Base-by-base conservation (phyloP, 2,888 invertebrate genomes). In the Neria commutata region DNA sequence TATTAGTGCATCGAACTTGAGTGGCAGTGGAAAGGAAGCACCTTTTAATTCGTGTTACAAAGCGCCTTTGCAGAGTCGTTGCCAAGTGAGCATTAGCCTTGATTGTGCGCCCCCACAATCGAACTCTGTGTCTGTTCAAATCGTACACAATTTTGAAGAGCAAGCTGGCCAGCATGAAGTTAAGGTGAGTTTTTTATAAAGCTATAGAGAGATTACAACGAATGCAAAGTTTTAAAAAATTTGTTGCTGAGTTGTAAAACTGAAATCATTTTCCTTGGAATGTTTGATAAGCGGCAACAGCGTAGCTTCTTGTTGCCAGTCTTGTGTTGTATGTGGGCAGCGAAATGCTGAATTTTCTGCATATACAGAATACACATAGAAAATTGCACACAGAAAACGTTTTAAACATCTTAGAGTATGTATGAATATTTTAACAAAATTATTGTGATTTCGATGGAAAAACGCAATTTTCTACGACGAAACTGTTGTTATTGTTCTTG, bases 121-220 rank as follows among this genome's bases (percentile, higher is more conserved):
- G 52, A 47, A 33, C 21, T 25, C 25, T 23, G 8, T 8, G 3
- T 2, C 17, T 19, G 17, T 19, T 42, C 49, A 23, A 60, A 65
- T 23, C 45, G 24, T 57, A 64, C 60, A 64, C 60, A 66, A 70
- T 67, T 68, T 64, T 70, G 61, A 67, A 55, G 57, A n/a, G n/a
- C n/a, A 67, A 63, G 66, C 64, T 76, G 21, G 64, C 62, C 65
- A 75, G 68, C 64, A 76, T 76, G 76, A 76, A 76, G 63, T 63
- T 76, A 52, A 74, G 74, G 76, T 76, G 50, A 73, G 76, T 68
- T 42, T 29, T 16, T 10, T 26, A 26, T 46, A 8, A 52, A 33
- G 25, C 33, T 48, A 19, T 37, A 14, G 37, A 37, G 8, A 14
- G n/a, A 14, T n/a, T n/a, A 37, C n/a, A 4, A 37, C 8, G n/a